phyloP scores from a whole-genome alignment of 1,140 invertebrate genomes.

The Sitophilus oryzae region DNA sequence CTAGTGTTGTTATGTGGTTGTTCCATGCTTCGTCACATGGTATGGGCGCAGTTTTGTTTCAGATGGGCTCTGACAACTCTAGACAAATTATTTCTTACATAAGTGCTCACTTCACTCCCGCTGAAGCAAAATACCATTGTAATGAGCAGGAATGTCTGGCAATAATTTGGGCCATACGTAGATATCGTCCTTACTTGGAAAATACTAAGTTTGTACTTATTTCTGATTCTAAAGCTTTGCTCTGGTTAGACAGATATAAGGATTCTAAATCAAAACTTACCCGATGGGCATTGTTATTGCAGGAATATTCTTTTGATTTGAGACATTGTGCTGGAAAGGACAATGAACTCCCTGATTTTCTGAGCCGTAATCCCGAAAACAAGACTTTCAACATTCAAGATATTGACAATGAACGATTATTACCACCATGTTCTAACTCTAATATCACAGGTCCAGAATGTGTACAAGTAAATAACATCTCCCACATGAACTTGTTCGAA shows the following conservation, averaged over 20 bases:
- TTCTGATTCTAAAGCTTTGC: conserved; percentile 19
- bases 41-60: conserved; percentile 20
- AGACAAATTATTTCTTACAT: conserved; percentile 13
- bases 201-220: conserved; percentile 32
- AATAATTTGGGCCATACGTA: conserved; percentile 36
- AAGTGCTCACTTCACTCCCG: conserved; percentile 12
- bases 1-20: too few relatives aligned
- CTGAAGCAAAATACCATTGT: too few relatives aligned
- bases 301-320: conserved; percentile 27
- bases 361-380: conserved; percentile 10
- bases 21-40: conserved; percentile 6
- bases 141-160: conserved; percentile 27
- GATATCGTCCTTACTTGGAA: conserved; percentile 35
- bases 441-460: background rate
- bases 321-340: conserved; percentile 26
- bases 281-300: conserved; percentile 32
- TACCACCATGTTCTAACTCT: background rate
- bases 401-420: background rate
- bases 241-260: conserved; percentile 30
- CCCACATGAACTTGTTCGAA: too few relatives aligned
- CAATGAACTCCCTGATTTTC: conserved; percentile 32
- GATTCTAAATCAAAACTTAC: conserved; percentile 32
- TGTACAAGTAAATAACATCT: too few relatives aligned
- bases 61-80: background rate
- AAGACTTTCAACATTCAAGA: background rate